Conservation (phyloP, 1,140 invertebrate species). For the Bombus polaris region DNA sequence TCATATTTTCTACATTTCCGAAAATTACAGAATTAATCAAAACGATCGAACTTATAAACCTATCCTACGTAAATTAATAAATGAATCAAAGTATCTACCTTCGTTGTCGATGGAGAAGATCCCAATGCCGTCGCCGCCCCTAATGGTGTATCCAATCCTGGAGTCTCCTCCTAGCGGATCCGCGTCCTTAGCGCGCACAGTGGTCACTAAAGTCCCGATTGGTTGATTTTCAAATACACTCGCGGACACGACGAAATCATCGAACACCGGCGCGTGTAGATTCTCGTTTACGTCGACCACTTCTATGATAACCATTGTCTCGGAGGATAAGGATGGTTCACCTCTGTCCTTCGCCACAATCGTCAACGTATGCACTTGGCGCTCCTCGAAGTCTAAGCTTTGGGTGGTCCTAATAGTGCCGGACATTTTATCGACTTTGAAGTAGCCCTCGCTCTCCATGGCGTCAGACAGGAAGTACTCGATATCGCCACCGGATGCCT, state of each 20-base stretch:
- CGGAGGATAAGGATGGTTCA: conserved; percentile 87
- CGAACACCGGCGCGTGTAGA: conserved; percentile 91
- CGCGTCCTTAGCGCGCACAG: conserved; percentile 89
- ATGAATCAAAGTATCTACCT: conserved; percentile 85
- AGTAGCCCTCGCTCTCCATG: conserved; percentile 84
- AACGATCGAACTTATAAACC: too few relatives aligned
- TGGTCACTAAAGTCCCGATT: conserved; percentile 88
- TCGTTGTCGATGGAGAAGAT: conserved; percentile 95
- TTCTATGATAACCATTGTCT: conserved; percentile 91
- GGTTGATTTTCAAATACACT: conserved; percentile 90
- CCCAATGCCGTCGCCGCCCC: conserved; percentile 94
- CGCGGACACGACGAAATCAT: conserved; percentile 89
- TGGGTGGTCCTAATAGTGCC: conserved; percentile 91
- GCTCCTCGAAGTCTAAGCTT: conserved; percentile 92
- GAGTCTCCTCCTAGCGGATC: conserved; percentile 91
- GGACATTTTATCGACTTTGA: conserved; percentile 91
- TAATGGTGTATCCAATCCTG: conserved; percentile 92
- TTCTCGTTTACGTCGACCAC: conserved; percentile 98
- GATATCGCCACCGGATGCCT: conserved; percentile 90
- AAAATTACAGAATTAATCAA: too few relatives aligned
- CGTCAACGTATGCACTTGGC: conserved; percentile 93
- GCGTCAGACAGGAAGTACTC: conserved; percentile 89
- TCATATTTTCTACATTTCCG: too few relatives aligned
- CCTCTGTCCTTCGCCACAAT: conserved; percentile 92
- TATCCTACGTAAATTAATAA: too few relatives aligned